Evolutionary conservation across 2,888 invertebrate species (phyloP).

Genomic region (Nemoura dubitans): DNA sequence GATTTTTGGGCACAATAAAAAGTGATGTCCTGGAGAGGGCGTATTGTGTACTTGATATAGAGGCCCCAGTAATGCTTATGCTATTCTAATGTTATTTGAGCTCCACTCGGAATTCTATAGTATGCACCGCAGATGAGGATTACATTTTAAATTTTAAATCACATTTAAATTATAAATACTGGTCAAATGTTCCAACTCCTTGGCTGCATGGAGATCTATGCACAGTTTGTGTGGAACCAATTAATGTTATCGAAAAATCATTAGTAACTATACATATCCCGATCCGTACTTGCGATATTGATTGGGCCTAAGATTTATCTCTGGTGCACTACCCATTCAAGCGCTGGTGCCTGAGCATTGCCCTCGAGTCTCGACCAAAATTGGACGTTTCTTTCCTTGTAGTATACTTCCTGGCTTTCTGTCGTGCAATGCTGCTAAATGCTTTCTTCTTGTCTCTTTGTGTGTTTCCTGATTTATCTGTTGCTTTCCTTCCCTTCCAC

Average conservation of each 20-base stretch:
- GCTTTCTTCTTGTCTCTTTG: constrained; percentile 14
- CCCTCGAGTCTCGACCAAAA: neutral
- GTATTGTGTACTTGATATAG: neutral
- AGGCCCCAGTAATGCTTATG: neutral
- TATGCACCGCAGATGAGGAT: no score
- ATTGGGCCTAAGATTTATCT: no score
- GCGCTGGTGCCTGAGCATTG: neutral
- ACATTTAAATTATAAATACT: no score
- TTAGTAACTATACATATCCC: no score
- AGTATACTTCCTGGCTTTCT: neutral
- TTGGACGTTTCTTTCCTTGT: neutral
- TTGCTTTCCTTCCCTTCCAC: constrained; percentile 29
- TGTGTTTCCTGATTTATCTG: constrained; percentile 35
- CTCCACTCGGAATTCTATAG: neutral
- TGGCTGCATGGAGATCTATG: no score
- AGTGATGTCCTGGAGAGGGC: neutral
- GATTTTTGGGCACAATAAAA: constrained; percentile 4
- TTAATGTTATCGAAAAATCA: no score
- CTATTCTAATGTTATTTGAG: neutral
- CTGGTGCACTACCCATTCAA: no score
- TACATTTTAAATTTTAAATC: no score
- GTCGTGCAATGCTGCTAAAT: neutral
- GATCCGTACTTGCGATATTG: no score
- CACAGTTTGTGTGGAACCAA: no score
- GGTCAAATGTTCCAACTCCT: no score